Conservation (phyloP, 92 coral and sea anemone genomes). For the Palythoa grandiflora region DNA sequence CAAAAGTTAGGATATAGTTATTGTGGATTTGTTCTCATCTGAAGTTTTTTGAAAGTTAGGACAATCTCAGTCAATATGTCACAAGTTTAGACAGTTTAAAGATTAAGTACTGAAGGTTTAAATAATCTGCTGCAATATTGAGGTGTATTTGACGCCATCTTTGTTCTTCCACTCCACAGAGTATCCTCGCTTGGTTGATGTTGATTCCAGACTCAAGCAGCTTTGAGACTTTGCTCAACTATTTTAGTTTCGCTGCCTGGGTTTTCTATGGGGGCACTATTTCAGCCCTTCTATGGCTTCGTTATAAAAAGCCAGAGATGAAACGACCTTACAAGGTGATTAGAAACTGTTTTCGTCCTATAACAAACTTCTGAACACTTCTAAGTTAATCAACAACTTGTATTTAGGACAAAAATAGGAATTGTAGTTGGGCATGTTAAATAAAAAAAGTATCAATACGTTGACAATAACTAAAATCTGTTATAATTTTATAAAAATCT, state of each 20-base stretch:
- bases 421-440: no score
- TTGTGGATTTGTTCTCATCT: no score
- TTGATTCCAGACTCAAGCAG: conserved; percentile 90
- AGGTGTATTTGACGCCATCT: neutral
- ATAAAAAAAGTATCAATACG: no score
- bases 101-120: neutral
- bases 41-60: no score
- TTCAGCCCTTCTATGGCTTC: conserved; percentile 83
- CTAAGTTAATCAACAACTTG: no score
- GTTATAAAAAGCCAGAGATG: conserved; percentile 75
- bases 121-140: no score
- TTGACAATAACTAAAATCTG: no score
- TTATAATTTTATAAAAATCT: no score
- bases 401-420: no score
- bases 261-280: conserved; percentile 92
- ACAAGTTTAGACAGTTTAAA: neutral
- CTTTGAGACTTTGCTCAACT: conserved; percentile 90
- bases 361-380: no score
- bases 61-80: no score
- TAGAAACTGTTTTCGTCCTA: neutral
- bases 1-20: no score
- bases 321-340: conserved; percentile 86
- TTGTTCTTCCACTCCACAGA: conserved; percentile 40
- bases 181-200: conserved; percentile 93
- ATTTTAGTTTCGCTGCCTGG: conserved; percentile 99